A percentile compares a stretch with the other conserved stretches of the same genome.
phyloP scores from a whole-genome alignment of 2,113 vertebrate genomes.

The Narcine bancroftii region DNA sequence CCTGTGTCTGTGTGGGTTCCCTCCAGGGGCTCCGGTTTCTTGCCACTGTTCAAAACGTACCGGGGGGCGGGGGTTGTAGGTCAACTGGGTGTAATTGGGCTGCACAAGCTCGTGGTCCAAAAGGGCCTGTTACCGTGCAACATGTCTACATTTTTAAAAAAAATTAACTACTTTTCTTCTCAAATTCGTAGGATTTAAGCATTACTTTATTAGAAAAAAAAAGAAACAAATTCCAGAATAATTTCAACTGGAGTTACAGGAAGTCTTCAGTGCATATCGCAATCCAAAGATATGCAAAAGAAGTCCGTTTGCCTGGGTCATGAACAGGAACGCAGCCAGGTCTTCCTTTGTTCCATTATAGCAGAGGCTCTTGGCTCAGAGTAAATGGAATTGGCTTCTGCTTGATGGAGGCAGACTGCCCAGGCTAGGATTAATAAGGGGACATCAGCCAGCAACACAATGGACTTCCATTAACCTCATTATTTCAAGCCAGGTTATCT shows the following conservation, averaged over 20 bases:
- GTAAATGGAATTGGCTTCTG: neutral
- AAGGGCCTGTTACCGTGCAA: too few species aligned
- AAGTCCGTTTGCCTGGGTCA: neutral
- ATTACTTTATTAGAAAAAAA: neutral
- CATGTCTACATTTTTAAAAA: too few species aligned
- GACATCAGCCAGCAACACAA: neutral
- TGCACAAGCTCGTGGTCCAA: too few species aligned
- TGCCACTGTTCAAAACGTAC: too few species aligned
- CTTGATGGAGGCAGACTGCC: neutral
- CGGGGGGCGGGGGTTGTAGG: too few species aligned
- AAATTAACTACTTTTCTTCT: too few species aligned
- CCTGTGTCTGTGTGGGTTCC: too few species aligned
- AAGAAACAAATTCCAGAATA: conserved; percentile 3
- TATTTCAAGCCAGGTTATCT: neutral
- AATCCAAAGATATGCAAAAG: too few species aligned
- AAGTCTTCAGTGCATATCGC: neutral
- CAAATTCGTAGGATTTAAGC: neutral
- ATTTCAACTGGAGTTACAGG: neutral
- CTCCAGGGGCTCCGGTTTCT: too few species aligned
- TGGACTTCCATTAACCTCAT: neutral
- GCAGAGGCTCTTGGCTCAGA: neutral
- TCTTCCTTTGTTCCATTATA: neutral
- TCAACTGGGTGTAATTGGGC: too few species aligned
- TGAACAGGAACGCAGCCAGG: neutral
- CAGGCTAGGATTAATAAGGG: neutral